Base-by-base conservation (phyloP, 2,113 vertebrate species). In the Platycercus adscitus region DNA sequence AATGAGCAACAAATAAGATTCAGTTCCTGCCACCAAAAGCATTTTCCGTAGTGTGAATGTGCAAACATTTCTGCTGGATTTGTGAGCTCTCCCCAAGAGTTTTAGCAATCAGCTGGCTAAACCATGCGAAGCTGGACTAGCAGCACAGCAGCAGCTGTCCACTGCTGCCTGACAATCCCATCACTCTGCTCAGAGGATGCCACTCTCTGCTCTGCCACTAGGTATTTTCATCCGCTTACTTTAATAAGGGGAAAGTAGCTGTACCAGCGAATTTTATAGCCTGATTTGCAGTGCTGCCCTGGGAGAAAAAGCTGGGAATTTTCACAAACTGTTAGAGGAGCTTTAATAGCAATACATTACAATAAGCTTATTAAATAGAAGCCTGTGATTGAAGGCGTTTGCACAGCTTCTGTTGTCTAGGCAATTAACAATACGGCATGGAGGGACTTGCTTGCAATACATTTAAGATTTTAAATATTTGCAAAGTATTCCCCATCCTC, bases 381-480 rank as follows among this genome's bases (percentile, higher is more conserved):
- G 68, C 17, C 46, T 63, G 43, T 68, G 85, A 94, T 66, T 90
- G 88, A 95, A 93, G 60, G 80, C 4, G 11, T 75, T 90, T 86
- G 76, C 90, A 88, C 26, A 88, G 76, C 50, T 91, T 94, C 90
- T 84, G 68, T 81, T 88, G 76, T 88, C 64, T 75, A 79, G 60
- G 82, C 93, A 96, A 96, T 97, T 96, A 95, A 96, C 49, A 80
- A 31, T n/a, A 88, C 11, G 3, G 47, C 39, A 88, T 37, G 19
- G 64, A 93, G 76, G 60, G 58, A 90, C 64, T 71, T 80, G 50
- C 79, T 78, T 75, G 81, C 47, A 91, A 80, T 68, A 90, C 64
- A 60, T 91, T 93, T 83, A 88, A 96, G 58, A 83, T 75, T 94
- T 96, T 95, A 94, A 96, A 96, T 68, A 94, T 75, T 88, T 20